Base-by-base conservation (phyloP, 2,797 vertebrate species). In the Pseudopleuronectes americanus region DNA sequence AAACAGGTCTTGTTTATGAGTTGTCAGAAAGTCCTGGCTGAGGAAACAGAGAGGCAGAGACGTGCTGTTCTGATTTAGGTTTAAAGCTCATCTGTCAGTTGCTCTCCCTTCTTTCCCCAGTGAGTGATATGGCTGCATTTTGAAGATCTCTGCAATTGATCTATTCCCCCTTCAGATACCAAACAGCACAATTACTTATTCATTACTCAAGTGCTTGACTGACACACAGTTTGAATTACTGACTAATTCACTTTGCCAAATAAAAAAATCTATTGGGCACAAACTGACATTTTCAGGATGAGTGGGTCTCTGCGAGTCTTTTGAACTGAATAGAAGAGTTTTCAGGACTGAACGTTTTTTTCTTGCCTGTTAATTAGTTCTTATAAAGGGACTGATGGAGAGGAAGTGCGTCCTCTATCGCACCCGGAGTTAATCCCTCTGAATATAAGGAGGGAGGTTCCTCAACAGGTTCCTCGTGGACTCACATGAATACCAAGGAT, bases 111-210 rank as follows among this genome's bases (percentile, higher is more conserved):
- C 70, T 65, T 76, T 76, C 82, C 78, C 81, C 86, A 79, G 52
- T 74, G 77, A 81, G 65, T 79, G 79, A 86, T 79, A 66, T 47
- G 54, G 61, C 70, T 62, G 68, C 55, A 64, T 84, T 84, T 87
- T 72, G 54, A 87, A 84, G 68, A 86, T 84, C 79, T 71, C 56
- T 73, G 60, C 76, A 49, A 81, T 77, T 85, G 79, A 90, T 89
- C 78, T 65, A 24, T 74, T 80, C 76, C 70, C 79, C 49, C 57
- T 69, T 79, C 53, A 74, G 71, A 81, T 23, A 75, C 68, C 73
- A 84, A 87, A 87, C 83, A 88, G 84, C 79, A 81, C 66, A 79
- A 85, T 88, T 83, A 89, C 73, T 83, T 84, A 88, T 89, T 85
- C 80, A 84, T 90, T 84, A 84, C 73, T 88, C 79, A 59, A 84